Conservation (phyloP, 2,113 vertebrate genomes). For the Rallus limicola region DNA sequence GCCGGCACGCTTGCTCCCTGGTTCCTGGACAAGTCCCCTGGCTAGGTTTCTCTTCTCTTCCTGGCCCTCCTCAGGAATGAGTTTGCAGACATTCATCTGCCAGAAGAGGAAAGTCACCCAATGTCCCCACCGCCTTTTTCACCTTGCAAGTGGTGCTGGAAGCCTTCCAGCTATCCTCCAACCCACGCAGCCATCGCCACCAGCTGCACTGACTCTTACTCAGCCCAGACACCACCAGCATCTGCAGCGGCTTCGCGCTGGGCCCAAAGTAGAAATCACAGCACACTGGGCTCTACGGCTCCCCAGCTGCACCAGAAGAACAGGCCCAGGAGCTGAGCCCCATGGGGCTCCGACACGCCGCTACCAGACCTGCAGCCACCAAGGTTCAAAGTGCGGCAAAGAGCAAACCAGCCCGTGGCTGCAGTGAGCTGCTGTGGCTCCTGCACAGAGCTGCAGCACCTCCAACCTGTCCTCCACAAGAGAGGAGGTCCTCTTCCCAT, state of each 20-base stretch:
- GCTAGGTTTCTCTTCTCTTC: background rate
- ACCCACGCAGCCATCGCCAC: accelerated
- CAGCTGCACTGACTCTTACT: background rate
- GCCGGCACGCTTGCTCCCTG: background rate
- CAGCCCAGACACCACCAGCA: background rate
- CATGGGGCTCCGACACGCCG: background rate
- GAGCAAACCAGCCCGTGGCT: accelerated
- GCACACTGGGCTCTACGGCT: background rate
- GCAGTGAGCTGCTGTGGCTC: background rate
- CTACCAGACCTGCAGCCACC: background rate
- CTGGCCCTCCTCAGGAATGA: background rate
- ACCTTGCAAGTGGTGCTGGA: too few species aligned
- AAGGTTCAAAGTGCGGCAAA: background rate
- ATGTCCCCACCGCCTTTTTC: accelerated
- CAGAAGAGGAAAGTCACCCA: background rate
- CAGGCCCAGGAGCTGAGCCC: background rate
- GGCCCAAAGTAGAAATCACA: background rate
- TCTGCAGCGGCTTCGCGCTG: accelerated
- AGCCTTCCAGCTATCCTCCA: background rate
- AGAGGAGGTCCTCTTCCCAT: background rate
- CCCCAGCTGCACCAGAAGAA: accelerated
- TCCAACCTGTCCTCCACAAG: background rate
- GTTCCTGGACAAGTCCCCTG: background rate
- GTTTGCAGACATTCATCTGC: background rate
- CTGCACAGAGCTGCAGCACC: background rate